Evolutionary conservation across 2,113 vertebrate species (phyloP).

Genomic region (Pungitius pungitius): DNA sequence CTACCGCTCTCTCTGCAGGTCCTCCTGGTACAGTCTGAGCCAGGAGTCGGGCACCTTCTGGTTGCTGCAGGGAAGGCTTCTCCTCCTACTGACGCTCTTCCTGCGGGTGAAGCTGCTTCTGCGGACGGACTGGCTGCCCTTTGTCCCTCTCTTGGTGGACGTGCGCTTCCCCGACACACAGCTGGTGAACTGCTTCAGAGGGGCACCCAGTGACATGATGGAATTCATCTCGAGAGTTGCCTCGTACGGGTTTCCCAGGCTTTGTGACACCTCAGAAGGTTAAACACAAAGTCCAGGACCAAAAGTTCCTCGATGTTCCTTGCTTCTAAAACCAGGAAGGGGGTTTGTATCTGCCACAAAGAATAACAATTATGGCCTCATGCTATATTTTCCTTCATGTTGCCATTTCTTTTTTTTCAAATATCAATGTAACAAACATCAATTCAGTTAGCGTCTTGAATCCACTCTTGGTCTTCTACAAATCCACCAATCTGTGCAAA

Average conservation of each 20-base stretch:
- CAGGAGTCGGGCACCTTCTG: conserved; percentile 77
- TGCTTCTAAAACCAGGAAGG: background rate
- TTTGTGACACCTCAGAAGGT: background rate
- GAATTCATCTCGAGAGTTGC: conserved; percentile 60
- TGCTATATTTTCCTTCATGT: background rate
- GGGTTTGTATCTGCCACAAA: conserved; percentile 40
- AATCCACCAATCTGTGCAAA: background rate
- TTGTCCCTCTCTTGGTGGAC: conserved; percentile 12
- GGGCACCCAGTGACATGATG: conserved; percentile 62
- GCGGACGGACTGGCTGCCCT: conserved; percentile 56
- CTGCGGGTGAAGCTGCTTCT: conserved; percentile 71
- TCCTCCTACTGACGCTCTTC: conserved; percentile 71
- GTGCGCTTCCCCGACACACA: conserved; percentile 53
- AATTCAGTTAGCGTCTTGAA: background rate
- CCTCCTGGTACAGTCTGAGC: conserved; percentile 72
- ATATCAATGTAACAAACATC: background rate
- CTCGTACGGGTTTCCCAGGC: background rate
- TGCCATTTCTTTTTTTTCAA: background rate
- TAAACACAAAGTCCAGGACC: background rate
- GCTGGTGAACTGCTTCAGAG: conserved; percentile 71
- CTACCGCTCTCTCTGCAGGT: conserved; percentile 78
- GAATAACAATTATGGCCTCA: background rate
- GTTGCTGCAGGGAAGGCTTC: conserved; percentile 53
- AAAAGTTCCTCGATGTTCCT: background rate
- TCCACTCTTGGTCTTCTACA: background rate